Conservation (phyloP, 2,888 invertebrate genomes). For the Deilephila elpenor region DNA sequence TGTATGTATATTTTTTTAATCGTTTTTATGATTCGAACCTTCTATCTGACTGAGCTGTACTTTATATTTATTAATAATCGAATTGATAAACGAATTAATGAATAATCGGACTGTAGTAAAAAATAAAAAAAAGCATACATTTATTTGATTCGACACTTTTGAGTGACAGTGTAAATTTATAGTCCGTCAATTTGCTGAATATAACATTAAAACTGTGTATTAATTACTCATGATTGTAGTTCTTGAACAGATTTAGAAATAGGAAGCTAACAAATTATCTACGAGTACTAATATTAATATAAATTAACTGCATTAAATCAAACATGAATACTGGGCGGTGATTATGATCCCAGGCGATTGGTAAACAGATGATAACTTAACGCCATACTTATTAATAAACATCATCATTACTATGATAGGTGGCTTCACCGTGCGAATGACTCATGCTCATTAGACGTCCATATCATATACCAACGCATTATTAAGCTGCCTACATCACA, state of each 20-base stretch:
- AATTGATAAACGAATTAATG: no score
- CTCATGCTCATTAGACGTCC: slow-evolving; percentile 3
- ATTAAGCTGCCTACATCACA: not conserved
- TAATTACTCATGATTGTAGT: no score
- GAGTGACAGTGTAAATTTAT: not conserved
- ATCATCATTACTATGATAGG: slow-evolving; percentile 13
- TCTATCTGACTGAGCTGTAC: not conserved
- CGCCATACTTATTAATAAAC: slow-evolving; percentile 18
- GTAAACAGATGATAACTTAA: not conserved
- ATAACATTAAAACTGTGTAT: no score
- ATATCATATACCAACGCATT: not conserved
- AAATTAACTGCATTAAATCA: not conserved
- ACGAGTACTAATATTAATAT: not conserved
- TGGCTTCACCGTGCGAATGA: not conserved
- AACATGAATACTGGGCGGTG: not conserved
- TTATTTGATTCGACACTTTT: not conserved
- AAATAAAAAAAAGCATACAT: no score
- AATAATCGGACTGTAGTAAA: no score
- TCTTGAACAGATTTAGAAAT: no score
- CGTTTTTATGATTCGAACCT: not conserved
- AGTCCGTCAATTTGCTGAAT: not conserved
- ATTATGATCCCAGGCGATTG: slow-evolving; percentile 1
- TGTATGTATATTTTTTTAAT: no score
- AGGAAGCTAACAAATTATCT: no score
- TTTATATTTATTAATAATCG: no score